Base-by-base conservation (phyloP, 2,113 vertebrate species). In the Elachura formosa region DNA sequence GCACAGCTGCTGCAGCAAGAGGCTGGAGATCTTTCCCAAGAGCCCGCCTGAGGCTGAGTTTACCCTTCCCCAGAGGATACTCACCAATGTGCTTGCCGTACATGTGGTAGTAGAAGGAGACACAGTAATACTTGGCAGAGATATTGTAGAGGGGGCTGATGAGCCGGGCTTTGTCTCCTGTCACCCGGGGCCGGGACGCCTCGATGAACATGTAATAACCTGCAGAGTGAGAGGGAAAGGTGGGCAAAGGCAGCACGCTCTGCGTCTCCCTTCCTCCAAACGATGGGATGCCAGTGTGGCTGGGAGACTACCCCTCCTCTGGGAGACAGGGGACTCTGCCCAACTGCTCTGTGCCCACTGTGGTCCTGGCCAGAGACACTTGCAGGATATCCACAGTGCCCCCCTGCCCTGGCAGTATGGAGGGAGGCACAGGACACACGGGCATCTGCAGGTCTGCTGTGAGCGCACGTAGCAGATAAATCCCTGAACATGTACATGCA, bases 151-250 rank as follows among this genome's bases (percentile, higher is more conserved):
- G 97, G 8, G 99, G 99, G 62, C 99, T 99, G 93, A 99, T 98
- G 71, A 99, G 97, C 38, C 99, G 98, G 8, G 99, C 99, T 31
- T 98, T 99, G 97, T 99, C 99, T 24, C 99, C 99, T 2, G 96
- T 96, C 85, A 98, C 96, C 28, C 99, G 98, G 1, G 99, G 99
- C 38, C 98, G 97, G 4, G 99, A 99, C 0, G 99, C 98, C 96
- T 99, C 99, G 0, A 99, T 99, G 97, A 99, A 99, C 99, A 99
- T 99, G 97, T 99, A 99, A 95, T 98, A 99, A 52, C 99, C 99
- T 99, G 94, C 19, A 40, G 46, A 73, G 64, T 0, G 26, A 89
- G 54, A 83, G 20, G 20, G 56, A 59, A 83, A 91, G 26, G 58
- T 93, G 58, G 85, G 72, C 33, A 90, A 94, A 93, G 56, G 58